Conservation (phyloP, 2,888 invertebrate genomes). For the Mesorhabditis sp. region DNA sequence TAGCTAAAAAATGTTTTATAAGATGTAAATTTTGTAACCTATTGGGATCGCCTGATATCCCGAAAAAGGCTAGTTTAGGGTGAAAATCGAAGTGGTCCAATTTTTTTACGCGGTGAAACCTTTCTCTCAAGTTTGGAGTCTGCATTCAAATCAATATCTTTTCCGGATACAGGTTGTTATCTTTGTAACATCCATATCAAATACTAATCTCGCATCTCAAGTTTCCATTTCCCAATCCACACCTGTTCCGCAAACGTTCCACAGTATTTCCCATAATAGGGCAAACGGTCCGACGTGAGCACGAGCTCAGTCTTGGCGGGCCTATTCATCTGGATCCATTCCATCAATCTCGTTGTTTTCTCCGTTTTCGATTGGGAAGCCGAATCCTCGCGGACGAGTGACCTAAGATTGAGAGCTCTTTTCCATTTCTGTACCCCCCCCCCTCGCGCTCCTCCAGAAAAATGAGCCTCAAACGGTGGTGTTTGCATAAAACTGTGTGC, state of each 20-base stretch:
- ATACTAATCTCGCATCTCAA: not conserved
- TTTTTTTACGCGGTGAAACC: no score
- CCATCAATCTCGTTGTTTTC: slow-evolving; percentile 41
- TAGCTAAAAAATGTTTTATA: not conserved
- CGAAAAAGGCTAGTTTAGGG: no score
- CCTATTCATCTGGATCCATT: slow-evolving; percentile 54
- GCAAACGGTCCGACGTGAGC: slow-evolving; percentile 40
- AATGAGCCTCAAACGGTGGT: not conserved
- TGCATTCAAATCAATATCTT: no score
- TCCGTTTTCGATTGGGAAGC: slow-evolving; percentile 41
- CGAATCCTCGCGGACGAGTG: slow-evolving; percentile 34
- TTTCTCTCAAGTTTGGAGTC: no score
- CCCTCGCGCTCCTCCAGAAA: no score
- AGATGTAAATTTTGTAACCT: no score
- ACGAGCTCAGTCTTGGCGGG: slow-evolving; percentile 30
- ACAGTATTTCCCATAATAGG: slow-evolving; percentile 55
- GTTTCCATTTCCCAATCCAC: slow-evolving; percentile 10
- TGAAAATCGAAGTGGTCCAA: no score
- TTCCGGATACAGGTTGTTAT: no score
- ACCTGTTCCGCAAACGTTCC: slow-evolving; percentile 50
- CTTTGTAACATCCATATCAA: no score
- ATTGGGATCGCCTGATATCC: no score
- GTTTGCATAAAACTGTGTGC: not conserved
- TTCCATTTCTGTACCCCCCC: no score
- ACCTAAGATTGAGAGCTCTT: slow-evolving; percentile 8